Percentiles rank a stretch among this genome's conserved stretches.
These are phyloP conservation scores for Pollicipes pollicipes DNA, from an alignment of 1,140 invertebrate genomes.

Conservation along the genomic window DNA sequence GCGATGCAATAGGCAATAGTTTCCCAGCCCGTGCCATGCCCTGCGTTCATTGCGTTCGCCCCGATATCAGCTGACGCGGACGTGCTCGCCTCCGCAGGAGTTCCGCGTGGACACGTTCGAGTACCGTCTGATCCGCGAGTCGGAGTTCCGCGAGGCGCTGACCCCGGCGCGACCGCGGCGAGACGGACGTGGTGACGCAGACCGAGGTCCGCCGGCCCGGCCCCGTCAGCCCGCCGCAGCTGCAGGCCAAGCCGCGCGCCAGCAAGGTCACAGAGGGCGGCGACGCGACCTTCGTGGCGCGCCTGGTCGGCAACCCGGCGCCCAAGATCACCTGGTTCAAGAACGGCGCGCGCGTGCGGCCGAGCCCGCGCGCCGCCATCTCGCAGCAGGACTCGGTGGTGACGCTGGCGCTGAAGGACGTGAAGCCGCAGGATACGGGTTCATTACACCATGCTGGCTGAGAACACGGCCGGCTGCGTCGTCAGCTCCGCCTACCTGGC, in stretches of 20 bases:
- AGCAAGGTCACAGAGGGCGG: constrained; percentile 80
- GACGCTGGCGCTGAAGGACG: constrained; percentile 72
- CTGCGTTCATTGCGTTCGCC: no score
- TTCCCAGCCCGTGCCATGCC: no score
- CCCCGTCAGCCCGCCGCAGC: constrained; percentile 62
- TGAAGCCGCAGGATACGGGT: constrained; percentile 76
- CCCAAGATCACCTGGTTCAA: constrained; percentile 84
- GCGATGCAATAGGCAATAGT: no score
- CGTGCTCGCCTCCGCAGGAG: constrained; percentile 14
- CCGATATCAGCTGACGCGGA: no score
- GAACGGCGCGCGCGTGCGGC: constrained; percentile 76
- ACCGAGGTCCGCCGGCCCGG: constrained; percentile 55
- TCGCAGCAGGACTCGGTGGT: constrained; percentile 88
- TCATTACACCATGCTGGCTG: constrained; percentile 80
- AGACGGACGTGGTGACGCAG: constrained; percentile 56
- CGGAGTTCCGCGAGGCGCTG: constrained; percentile 77
- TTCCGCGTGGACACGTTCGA: constrained; percentile 84
- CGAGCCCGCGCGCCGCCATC: constrained; percentile 72
- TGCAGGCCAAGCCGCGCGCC: constrained; percentile 74
- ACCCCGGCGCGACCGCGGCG: constrained; percentile 47
- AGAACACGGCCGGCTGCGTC: constrained; percentile 73
- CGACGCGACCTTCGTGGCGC: constrained; percentile 64
- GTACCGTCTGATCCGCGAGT: constrained; percentile 75
- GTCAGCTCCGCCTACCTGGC: constrained; percentile 73
- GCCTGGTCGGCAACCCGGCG: constrained; percentile 45